Evolutionary conservation across 2,113 vertebrate genomes (phyloP), one percentile per base, ranked within the genome.

Genomic region (Todiramphus chloris): DNA sequence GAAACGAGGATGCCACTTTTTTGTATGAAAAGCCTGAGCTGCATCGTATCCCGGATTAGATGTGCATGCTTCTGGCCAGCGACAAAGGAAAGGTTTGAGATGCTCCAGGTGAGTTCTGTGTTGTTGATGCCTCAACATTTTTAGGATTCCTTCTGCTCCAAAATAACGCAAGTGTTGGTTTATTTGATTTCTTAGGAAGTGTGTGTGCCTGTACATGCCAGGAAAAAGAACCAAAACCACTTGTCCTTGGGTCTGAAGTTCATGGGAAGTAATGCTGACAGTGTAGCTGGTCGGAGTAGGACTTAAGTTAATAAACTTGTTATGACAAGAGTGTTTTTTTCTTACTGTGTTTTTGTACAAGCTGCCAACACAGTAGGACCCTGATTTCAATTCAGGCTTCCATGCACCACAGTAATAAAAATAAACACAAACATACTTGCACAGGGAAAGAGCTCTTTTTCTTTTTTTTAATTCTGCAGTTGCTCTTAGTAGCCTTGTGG

Each of bases 361-460:
- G 81, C 72, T 87, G 68, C 92, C 81, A 73, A 9, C 77, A 62
- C 84, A 73, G 77, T 87, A 77, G 96, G 68, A 46, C 77, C 73
- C 51, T 46, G 8, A 80, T 86, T 95, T 39, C 44, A 30, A 33
- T 63, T 86, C 59, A 46, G 59, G 28, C 85, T 93, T 89, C 82
- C 64, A 43, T 80, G 59, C 64, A 20, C 73, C 90, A 78, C 64
- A 51, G 74, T 48, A 73, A 51, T 51, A 59, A 89, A 83, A 87
- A 72, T 39, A 87, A 93, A 92, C 63, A 70, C 70, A 74, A 90
- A 55, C 35, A 33, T 21, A 20, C 53, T 93, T 43, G n/a, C n/a
- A 20, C 16, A 72, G 67, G 31, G 46, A 63, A 35, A 63, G 25
- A 60, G 17, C 43, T 55, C 6, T 20, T 27, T 39, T 50, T 43